These are phyloP conservation scores for Alces alces DNA, from an alignment of 2,113 vertebrate species.

Conservation along the genomic window DNA sequence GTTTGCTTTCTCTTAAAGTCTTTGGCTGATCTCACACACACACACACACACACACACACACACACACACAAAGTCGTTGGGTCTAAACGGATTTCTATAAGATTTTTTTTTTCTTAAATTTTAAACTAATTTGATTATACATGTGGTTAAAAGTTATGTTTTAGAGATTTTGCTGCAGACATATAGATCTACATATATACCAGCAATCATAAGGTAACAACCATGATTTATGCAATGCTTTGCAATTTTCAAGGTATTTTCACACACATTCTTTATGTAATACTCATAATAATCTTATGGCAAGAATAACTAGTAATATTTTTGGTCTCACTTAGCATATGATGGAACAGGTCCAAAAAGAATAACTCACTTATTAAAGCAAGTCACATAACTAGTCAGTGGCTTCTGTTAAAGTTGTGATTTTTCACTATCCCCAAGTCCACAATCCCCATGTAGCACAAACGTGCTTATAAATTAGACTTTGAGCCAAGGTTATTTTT, in stretches of 20 bases:
- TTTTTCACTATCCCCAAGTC: neutral
- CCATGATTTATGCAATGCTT: neutral
- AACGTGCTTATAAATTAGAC: neutral
- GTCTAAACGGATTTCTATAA: neutral
- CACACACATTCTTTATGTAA: neutral
- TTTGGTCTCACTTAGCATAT: neutral
- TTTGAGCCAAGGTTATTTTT: neutral
- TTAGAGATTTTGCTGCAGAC: neutral
- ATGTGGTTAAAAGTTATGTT: neutral
- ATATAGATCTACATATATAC: neutral
- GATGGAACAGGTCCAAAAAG: neutral
- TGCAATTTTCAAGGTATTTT: neutral
- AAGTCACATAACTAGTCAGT: neutral
- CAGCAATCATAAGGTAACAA: neutral
- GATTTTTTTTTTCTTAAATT: neutral
- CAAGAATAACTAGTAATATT: neutral
- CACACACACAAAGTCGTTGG: neutral
- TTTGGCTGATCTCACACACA: neutral
- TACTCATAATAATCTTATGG: neutral
- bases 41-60: neutral
- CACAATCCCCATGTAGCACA: too few species aligned
- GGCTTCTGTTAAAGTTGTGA: neutral
- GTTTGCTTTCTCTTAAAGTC: neutral
- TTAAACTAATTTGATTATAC: neutral
- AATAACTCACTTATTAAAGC: neutral